Conservation (phyloP, 2,113 vertebrate genomes). For the Microcebus murinus region DNA sequence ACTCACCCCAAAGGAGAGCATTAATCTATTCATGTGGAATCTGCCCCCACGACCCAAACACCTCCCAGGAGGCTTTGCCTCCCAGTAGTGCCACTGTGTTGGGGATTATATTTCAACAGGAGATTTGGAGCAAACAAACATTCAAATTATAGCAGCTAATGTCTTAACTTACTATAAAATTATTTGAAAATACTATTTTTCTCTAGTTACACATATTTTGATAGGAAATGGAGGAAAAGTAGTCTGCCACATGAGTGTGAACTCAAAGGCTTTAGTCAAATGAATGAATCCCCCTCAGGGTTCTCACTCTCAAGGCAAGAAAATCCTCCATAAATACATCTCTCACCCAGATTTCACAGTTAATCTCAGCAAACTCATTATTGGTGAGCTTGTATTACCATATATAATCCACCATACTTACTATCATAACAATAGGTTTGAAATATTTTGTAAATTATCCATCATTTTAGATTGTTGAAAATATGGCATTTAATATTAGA, state of each 20-base stretch:
- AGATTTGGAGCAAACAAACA: background rate
- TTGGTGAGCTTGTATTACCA: background rate
- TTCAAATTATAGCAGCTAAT: background rate
- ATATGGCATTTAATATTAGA: slow-evolving; percentile 33
- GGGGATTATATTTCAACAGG: background rate
- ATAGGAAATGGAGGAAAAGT: background rate
- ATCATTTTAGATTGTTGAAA: slow-evolving; percentile 41
- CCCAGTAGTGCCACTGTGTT: background rate
- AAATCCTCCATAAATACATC: background rate
- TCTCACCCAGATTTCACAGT: background rate
- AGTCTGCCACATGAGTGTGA: background rate
- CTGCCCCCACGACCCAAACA: background rate
- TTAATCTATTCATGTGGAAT: background rate
- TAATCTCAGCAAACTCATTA: slow-evolving; percentile 31
- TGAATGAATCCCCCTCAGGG: background rate
- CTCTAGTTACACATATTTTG: background rate
- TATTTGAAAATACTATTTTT: slow-evolving; percentile 13
- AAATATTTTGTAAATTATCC: slow-evolving; percentile 26
- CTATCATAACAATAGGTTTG: background rate
- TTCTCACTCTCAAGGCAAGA: background rate
- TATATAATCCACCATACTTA: background rate
- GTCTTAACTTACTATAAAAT: background rate
- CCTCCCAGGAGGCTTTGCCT: background rate
- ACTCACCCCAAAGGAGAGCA: background rate
- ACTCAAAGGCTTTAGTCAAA: slow-evolving; percentile 1